phyloP scores from a whole-genome alignment of 2,113 vertebrate species.

The Vidua chalybeata region DNA sequence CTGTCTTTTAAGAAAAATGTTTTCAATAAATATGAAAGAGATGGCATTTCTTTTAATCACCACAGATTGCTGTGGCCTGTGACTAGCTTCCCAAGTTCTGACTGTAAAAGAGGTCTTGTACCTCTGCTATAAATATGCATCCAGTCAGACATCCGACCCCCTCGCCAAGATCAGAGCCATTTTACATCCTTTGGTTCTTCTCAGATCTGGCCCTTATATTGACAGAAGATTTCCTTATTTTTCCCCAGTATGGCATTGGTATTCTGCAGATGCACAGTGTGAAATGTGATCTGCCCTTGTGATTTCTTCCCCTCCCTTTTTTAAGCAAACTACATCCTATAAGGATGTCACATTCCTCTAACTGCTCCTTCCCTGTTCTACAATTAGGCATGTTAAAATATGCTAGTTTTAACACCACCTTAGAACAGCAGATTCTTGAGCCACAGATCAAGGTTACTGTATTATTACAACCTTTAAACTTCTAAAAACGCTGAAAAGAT shows the following conservation, averaged over 20 bases:
- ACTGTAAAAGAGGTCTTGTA: constrained; percentile 37
- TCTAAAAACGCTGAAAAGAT: background rate
- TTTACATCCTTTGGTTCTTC: constrained; percentile 20
- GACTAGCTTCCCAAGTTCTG: constrained; percentile 25
- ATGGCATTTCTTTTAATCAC: constrained; percentile 61
- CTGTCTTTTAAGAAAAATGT: constrained; percentile 36
- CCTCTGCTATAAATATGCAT: constrained; percentile 52
- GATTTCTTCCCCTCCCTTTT: background rate
- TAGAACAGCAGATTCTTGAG: background rate
- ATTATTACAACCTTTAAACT: background rate
- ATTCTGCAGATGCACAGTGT: constrained; percentile 10
- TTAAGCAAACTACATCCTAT: constrained; percentile 1
- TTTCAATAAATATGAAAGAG: constrained; percentile 61
- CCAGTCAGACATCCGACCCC: constrained; percentile 37
- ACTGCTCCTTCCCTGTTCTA: background rate
- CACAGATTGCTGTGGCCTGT: constrained; percentile 8
- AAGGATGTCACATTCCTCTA: constrained; percentile 8
- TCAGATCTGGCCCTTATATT: constrained; percentile 34
- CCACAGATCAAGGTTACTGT: background rate
- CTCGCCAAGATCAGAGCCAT: constrained; percentile 32
- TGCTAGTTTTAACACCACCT: background rate
- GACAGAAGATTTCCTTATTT: constrained; percentile 7
- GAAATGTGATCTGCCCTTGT: constrained; percentile 14
- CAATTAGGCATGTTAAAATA: background rate
- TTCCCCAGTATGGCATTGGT: background rate